phyloP scores from a whole-genome alignment of 2,888 invertebrate species.

The Rutpela maculata region DNA sequence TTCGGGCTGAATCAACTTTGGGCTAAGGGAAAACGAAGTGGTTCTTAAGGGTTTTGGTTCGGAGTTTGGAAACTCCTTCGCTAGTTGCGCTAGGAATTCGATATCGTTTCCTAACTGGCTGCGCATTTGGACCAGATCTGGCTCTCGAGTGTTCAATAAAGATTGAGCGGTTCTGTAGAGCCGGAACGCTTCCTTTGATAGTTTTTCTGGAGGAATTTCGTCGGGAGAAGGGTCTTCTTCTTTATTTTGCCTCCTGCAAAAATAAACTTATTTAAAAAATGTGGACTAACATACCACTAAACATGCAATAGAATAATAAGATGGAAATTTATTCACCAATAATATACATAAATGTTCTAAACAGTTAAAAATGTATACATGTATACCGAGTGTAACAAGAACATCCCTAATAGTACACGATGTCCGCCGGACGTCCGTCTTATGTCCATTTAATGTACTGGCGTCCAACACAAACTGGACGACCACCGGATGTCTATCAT shows the following conservation, averaged over 20 bases:
- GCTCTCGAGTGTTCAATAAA: constrained; percentile 79
- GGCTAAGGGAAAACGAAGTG: constrained; percentile 68
- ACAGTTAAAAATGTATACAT: no score
- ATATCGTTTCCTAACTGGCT: constrained; percentile 64
- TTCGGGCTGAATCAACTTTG: constrained; percentile 68
- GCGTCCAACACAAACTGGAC: no score
- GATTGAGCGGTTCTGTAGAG: constrained; percentile 81
- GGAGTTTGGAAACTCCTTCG: constrained; percentile 69
- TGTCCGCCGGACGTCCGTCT: no score
- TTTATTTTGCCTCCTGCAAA: constrained; percentile 71
- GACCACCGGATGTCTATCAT: no score
- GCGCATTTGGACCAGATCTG: constrained; percentile 75
- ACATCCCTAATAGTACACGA: no score
- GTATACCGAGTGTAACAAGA: no score
- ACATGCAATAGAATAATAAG: no score
- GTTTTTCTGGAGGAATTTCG: constrained; percentile 78
- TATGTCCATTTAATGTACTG: no score
- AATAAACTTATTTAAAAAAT: not conserved
- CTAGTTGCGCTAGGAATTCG: constrained; percentile 70
- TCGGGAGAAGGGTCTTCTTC: constrained; percentile 71
- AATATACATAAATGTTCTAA: no score
- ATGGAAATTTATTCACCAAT: no score
- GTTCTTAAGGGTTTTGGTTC: constrained; percentile 64
- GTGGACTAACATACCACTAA: no score
- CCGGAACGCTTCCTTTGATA: constrained; percentile 81